phyloP scores from a whole-genome alignment of 2,888 invertebrate genomes.

The Drosophila cognata region DNA sequence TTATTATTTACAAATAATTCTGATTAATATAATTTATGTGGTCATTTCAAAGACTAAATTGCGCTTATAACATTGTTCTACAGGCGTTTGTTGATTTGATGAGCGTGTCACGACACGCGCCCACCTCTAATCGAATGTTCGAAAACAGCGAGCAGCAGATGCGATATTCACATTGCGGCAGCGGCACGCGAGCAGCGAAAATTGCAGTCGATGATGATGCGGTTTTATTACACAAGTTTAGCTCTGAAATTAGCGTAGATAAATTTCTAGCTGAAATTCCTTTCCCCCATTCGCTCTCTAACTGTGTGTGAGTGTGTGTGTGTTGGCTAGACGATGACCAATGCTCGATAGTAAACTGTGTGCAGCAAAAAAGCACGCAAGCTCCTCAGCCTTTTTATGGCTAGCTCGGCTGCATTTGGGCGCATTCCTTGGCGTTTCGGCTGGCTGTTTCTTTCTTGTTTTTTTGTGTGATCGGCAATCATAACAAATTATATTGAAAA shows the following conservation, averaged over 20 bases:
- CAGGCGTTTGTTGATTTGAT: background rate
- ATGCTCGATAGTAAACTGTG: constrained; percentile 54
- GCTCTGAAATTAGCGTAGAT: constrained; percentile 81
- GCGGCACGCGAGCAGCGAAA: constrained; percentile 73
- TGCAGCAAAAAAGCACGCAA: constrained; percentile 36
- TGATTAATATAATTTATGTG: fast-evolving
- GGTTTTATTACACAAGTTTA: constrained; percentile 80
- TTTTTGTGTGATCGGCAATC: constrained; percentile 58
- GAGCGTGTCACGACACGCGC: constrained; percentile 5
- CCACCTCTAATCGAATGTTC: background rate
- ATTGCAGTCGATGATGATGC: constrained; percentile 72
- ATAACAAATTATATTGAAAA: constrained; percentile 62
- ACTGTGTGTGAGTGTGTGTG: constrained; percentile 22
- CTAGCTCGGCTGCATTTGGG: constrained; percentile 30
- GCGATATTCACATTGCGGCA: constrained; percentile 40
- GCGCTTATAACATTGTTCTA: background rate
- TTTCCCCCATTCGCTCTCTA: constrained; percentile 26
- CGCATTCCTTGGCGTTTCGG: constrained; percentile 60
- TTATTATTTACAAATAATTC: background rate
- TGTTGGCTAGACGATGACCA: constrained; percentile 67
- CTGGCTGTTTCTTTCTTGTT: constrained; percentile 21
- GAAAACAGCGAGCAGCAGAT: constrained; percentile 18
- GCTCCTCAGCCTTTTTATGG: constrained; percentile 27
- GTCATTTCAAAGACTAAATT: background rate
- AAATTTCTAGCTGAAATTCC: constrained; percentile 74